Conservation (phyloP, 2,113 vertebrate species). For the Hyla sarda region DNA sequence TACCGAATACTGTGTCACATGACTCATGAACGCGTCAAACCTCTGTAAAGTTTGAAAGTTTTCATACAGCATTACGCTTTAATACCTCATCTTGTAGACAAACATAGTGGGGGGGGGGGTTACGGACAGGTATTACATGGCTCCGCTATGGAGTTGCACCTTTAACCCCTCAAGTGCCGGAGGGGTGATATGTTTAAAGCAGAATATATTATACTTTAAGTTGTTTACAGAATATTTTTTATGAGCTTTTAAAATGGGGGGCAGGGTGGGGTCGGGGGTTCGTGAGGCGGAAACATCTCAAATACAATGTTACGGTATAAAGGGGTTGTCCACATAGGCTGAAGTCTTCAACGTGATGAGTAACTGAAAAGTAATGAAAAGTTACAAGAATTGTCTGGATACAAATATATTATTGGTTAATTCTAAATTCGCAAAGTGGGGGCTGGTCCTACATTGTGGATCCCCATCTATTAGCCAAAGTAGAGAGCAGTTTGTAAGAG, state of each 20-base stretch:
- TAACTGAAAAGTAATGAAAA: too few species aligned
- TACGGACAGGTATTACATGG: not conserved
- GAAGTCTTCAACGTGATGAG: too few species aligned
- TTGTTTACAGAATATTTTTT: slow-evolving; percentile 34
- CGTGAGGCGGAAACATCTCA: too few species aligned
- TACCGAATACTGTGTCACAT: slow-evolving; percentile 81
- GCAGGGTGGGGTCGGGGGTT: too few species aligned
- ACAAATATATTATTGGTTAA: too few species aligned
- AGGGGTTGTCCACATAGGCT: not conserved
- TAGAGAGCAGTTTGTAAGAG: too few species aligned
- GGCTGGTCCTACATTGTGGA: too few species aligned
- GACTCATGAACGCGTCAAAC: slow-evolving; percentile 62
- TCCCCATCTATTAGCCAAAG: too few species aligned
- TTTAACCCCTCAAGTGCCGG: slow-evolving; percentile 19
- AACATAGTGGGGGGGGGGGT: not conserved
- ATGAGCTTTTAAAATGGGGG: not conserved
- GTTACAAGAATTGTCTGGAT: too few species aligned
- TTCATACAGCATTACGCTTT: slow-evolving; percentile 63
- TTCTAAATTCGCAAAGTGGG: too few species aligned
- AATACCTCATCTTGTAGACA: slow-evolving; percentile 61
- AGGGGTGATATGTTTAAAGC: not conserved
- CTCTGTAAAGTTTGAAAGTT: too few species aligned
- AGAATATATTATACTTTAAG: slow-evolving; percentile 17
- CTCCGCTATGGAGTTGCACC: not conserved
- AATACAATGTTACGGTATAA: not conserved